These are phyloP conservation scores for Montipora foliosa DNA, from an alignment of 64 coral and sea anemone genomes.

Conservation along the genomic window DNA sequence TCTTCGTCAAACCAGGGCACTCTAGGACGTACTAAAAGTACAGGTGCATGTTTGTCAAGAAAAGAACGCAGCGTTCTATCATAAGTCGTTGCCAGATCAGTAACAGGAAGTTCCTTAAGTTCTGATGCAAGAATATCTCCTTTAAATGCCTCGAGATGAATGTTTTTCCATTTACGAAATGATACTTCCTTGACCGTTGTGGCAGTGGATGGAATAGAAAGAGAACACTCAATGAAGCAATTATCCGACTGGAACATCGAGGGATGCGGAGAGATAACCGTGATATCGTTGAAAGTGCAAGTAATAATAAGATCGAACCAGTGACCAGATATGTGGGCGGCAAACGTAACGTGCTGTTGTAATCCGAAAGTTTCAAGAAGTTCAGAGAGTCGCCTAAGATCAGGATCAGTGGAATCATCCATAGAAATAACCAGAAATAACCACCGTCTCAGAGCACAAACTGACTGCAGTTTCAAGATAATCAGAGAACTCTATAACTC, in stretches of 20 bases:
- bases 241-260: conserved; percentile 39
- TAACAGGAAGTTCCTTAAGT: not conserved
- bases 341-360: conserved; percentile 34
- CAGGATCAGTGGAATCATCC: conserved; percentile 1
- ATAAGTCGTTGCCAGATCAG: conserved; percentile 29
- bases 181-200: conserved; percentile 8
- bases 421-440: too few relatives aligned
- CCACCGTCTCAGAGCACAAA: too few relatives aligned
- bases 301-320: conserved; percentile 60
- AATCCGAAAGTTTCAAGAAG: conserved; percentile 36
- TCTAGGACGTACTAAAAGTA: conserved; percentile 30
- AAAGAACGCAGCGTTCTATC: not conserved
- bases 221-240: conserved; percentile 39
- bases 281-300: conserved; percentile 41
- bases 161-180: conserved; percentile 52
- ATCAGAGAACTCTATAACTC: not conserved
- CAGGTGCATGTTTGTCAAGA: conserved; percentile 26
- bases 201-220: conserved; percentile 20
- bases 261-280: not conserved
- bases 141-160: conserved; percentile 34
- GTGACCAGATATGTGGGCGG: not conserved
- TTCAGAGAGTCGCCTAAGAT: conserved; percentile 11
- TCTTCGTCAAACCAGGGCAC: conserved; percentile 39
- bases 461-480: not conserved
- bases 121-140: conserved; percentile 38